These are phyloP conservation scores for Drosophila orena DNA, from an alignment of 1,140 invertebrate genomes.

Conservation along the genomic window DNA sequence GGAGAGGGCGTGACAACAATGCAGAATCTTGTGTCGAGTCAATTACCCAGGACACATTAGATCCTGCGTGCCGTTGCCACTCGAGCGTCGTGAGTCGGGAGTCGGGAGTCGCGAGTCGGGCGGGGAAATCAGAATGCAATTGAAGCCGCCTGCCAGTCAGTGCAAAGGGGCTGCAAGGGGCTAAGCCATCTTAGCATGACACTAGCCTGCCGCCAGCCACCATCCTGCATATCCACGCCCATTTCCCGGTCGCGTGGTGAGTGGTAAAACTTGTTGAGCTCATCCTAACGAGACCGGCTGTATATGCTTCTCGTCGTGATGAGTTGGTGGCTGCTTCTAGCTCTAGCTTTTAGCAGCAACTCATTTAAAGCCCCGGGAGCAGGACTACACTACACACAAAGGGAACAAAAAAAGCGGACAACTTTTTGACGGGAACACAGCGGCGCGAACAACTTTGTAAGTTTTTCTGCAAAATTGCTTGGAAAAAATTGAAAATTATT, in stretches of 20 bases:
- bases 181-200: conserved; percentile 19
- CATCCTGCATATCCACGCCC: conserved; percentile 8
- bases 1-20: conserved; percentile 74
- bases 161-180: conserved; percentile 10
- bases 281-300: conserved; percentile 2
- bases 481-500: conserved; percentile 82
- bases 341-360: conserved; percentile 51
- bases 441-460: conserved; percentile 68
- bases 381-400: not conserved
- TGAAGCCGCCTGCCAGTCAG: conserved; percentile 43
- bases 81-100: conserved; percentile 21
- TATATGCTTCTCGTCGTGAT: conserved; percentile 24
- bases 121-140: conserved; percentile 71
- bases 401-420: conserved; percentile 13
- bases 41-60: conserved; percentile 82
- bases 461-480: conserved; percentile 73
- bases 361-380: conserved; percentile 70
- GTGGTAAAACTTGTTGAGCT: conserved; percentile 79
- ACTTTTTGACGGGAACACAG: conserved; percentile 36
- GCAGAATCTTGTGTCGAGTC: conserved; percentile 71
- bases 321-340: not conserved
- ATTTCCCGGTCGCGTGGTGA: conserved; percentile 27
- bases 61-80: conserved; percentile 46
- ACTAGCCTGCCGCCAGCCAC: conserved; percentile 40
- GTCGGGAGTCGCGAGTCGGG: not conserved